Evolutionary conservation across 92 coral and sea anemone species (phyloP), one percentile per base, ranked within the genome.

Genomic region (Hydrozoanthus gracilis): DNA sequence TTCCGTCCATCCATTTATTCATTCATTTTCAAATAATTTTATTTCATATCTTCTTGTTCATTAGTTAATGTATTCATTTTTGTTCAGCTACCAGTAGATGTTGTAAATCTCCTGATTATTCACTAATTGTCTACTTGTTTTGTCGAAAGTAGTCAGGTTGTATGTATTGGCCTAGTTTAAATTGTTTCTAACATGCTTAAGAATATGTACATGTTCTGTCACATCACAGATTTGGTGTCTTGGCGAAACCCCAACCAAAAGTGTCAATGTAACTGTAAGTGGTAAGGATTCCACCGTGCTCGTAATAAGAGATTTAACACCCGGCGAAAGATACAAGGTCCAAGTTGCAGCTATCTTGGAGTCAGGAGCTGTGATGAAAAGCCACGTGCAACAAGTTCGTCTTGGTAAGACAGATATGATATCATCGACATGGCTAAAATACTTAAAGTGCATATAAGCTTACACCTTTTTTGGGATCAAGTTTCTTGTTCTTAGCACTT

Each of bases 281-380:
- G 83, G 75, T 20, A 70, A 48, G 18, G 82, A 73, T 47, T 77
- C 71, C 18, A n/a, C 82, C 66, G 80, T 84, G 27, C 72, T 77
- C 52, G 65, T 71, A 10, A 62, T 89, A 51, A 84, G 77, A 54
- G 84, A 51, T 35, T 77, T 89, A 15, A 72, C 51, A 5, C 86
- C 92, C 20, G 92, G 92, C 14, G 84, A 6, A 56, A 86, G 79
- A 67, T 89, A 89, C 77, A 89, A 50, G 50, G 50, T 89, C 58
- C 62, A 71, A 65, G 78, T 89, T 73, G 45, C 60, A 35, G 89
- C 80, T 4, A 27, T 78, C 51, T 83, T 89, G 5, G 15, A 12
- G 48, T 35, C 61, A 1, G 89, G 89, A 27, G 82, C 47, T 61
- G 69, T 47, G 6, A 74, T 77, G 61, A 44, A 20, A 8, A 89